A percentile compares a stretch with the other conserved stretches of the same genome.
Conservation (phyloP, 2,888 invertebrate species). For the Cheilosia vernalis region DNA sequence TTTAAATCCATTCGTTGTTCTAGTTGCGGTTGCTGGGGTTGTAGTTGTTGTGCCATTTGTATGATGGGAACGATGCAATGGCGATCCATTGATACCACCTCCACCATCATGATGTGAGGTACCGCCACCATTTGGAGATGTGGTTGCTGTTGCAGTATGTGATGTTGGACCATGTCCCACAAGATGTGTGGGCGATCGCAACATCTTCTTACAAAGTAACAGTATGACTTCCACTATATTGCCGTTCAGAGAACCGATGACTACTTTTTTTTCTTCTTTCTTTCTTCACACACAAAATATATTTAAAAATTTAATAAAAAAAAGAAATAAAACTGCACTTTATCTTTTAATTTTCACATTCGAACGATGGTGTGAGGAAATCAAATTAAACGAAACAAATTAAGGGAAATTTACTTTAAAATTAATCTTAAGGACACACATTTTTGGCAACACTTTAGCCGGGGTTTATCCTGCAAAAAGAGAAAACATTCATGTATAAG, state of each 20-base stretch:
- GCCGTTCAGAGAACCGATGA: conserved; percentile 56
- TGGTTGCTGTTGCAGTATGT: conserved; percentile 74
- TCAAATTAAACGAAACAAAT: conserved; percentile 18
- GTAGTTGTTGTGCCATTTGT: conserved; percentile 46
- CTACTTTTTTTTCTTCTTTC: background rate
- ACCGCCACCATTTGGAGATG: conserved; percentile 53
- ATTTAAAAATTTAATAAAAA: background rate
- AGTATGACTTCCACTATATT: conserved; percentile 77
- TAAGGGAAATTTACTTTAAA: conserved; percentile 9
- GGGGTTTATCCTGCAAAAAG: conserved; percentile 69
- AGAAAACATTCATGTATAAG: conserved; percentile 57
- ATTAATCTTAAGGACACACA: conserved; percentile 48
- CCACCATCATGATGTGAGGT: conserved; percentile 53
- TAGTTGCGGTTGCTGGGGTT: conserved; percentile 44
- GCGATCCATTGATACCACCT: conserved; percentile 43
- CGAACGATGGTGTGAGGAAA: conserved; percentile 10
- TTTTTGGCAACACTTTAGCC: conserved; percentile 34
- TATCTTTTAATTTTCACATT: conserved; percentile 16
- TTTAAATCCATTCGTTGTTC: conserved; percentile 73
- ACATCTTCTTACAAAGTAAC: conserved; percentile 82
- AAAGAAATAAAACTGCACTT: background rate
- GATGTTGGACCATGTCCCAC: conserved; percentile 82
- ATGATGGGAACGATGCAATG: conserved; percentile 72
- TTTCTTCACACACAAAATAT: background rate
- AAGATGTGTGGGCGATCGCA: conserved; percentile 84